Base-by-base conservation (phyloP, 2,888 invertebrate species). In the Synanthedon vespiformis region DNA sequence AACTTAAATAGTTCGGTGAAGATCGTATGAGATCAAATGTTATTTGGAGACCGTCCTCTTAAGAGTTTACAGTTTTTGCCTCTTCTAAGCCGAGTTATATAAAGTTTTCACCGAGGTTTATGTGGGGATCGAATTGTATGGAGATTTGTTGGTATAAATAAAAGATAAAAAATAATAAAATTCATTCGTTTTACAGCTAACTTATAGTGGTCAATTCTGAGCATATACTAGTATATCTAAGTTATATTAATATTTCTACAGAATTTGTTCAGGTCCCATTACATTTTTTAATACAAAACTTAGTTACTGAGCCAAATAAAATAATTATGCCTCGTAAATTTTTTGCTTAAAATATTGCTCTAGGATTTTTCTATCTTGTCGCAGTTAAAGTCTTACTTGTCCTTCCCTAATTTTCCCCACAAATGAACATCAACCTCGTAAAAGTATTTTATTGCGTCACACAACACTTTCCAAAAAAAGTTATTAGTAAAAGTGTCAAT, bases 31-130 rank as follows among this genome's bases (percentile, higher is more conserved):
- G 48, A 11, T 48, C 14, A 58, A 63, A 59, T 63, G 54, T 50
- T 56, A 55, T 59, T 57, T 58, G 56, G 57, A 53, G 57, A 22
- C 22, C 22, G 54, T 14, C n/a, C 40, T 53, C 51, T 40, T 49
- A 62, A 64, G 63, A 65, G 62, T 63, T 61, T 60, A 51, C 56
- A 52, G 59, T n/a, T 66, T 63, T 61, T 62, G 64, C 61, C 56
- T 54, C 51, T 56, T 59, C 55, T 61, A 64, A 65, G 60, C 62
- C 57, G 56, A 61, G 61, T 60, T 65, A 50, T 40, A 57, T 54
- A 55, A 61, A 65, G 59, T 66, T 65, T 58, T 44, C 41, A 41
- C 22, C 12, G 12, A 13, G 11, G 13, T 41, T 41, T n/a, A 41
- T 41, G 41, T 41, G 41, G 11, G 13, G 12, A 12, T n/a, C 12